phyloP scores from a whole-genome alignment of 2,797 vertebrate species.

The Balearica regulorum region DNA sequence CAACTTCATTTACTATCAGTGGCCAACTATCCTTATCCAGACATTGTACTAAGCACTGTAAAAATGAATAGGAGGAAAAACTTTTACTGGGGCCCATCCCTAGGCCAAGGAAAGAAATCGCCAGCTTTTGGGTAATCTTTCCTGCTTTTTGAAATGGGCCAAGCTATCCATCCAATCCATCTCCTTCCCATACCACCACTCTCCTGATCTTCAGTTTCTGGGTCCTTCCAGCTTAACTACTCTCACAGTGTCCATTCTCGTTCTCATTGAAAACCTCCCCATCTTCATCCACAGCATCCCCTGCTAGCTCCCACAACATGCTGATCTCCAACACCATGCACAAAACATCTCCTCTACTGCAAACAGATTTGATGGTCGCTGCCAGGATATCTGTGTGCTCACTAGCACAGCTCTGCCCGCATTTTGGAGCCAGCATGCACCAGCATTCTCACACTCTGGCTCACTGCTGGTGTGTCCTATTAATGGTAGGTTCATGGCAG shows the following conservation, averaged over 20 bases:
- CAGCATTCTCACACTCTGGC: neutral
- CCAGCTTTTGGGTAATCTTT: neutral
- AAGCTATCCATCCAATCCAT: neutral
- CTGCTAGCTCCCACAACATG: neutral
- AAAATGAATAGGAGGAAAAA: neutral
- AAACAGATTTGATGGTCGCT: fast-evolving
- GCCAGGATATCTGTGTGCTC: neutral
- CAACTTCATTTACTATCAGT: neutral
- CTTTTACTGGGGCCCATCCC: fast-evolving
- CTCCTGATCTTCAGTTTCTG: neutral
- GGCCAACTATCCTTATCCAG: neutral
- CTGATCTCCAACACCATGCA: neutral
- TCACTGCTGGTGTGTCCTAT: neutral
- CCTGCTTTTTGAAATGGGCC: neutral
- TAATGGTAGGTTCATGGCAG: neutral
- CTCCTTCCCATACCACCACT: neutral
- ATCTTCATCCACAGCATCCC: neutral
- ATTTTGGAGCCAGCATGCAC: neutral
- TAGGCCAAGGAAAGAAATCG: neutral
- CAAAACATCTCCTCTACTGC: neutral
- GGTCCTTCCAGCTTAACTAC: neutral
- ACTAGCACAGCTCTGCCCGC: neutral
- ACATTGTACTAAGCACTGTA: neutral
- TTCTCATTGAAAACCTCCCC: neutral
- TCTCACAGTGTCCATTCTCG: neutral